phyloP scores from a whole-genome alignment of 2,113 vertebrate species.

The Gymnocephalus cernua region DNA sequence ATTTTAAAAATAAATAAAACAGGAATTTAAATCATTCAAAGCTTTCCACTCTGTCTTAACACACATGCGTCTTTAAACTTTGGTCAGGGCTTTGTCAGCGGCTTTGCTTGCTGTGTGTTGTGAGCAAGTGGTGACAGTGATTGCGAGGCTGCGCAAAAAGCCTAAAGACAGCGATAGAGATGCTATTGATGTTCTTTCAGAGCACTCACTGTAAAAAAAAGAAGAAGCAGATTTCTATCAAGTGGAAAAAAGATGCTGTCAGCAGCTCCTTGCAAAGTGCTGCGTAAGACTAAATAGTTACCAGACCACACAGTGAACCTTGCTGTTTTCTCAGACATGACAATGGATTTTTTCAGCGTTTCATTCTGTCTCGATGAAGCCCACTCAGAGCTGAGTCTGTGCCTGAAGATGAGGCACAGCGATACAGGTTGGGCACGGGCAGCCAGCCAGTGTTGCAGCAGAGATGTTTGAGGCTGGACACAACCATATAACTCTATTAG shows the following conservation, averaged over 20 bases:
- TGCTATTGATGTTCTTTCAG: constrained; percentile 57
- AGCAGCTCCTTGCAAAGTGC: constrained; percentile 51
- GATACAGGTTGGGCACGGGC: constrained; percentile 50
- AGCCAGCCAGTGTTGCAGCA: constrained; percentile 54
- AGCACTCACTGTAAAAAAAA: constrained; percentile 17
- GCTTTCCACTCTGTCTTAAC: not conserved
- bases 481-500: constrained; percentile 75
- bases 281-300: constrained; percentile 42
- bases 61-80: not conserved
- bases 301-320: constrained; percentile 35
- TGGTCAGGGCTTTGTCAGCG: constrained; percentile 16
- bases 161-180: constrained; percentile 43
- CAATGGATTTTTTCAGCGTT: constrained; percentile 31
- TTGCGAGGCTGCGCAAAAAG: constrained; percentile 16
- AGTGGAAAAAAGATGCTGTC: constrained; percentile 45
- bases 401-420: constrained; percentile 39
- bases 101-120: constrained; percentile 15
- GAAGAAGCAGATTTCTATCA: constrained; percentile 38
- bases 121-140: constrained; percentile 33
- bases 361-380: constrained; percentile 27
- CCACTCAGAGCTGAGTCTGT: constrained; percentile 28
- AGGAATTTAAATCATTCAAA: constrained; percentile 37
- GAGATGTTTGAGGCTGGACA: constrained; percentile 61
- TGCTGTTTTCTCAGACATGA: constrained; percentile 29
- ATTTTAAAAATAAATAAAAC: constrained; percentile 67